Evolutionary conservation across 2,113 vertebrate genomes (phyloP).

Genomic region (Mesitornis unicolor): DNA sequence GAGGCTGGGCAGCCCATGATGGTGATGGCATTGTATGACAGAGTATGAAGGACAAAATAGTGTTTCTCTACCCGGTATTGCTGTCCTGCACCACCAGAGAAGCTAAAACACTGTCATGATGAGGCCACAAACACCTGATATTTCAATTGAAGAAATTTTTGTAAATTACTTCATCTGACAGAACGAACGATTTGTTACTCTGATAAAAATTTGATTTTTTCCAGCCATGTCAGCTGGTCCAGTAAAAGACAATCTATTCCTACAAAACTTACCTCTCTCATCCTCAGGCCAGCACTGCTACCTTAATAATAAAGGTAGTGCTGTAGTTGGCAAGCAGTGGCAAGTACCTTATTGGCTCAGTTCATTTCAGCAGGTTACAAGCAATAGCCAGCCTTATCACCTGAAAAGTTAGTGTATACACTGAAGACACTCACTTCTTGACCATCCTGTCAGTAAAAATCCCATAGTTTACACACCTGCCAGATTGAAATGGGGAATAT

Average conservation of each 20-base stretch:
- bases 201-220: neutral
- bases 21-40: rapidly evolving
- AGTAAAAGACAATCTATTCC: neutral
- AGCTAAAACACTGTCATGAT: too few relatives aligned
- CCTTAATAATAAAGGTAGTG: neutral
- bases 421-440: neutral
- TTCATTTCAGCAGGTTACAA: neutral
- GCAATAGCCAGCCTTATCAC: neutral
- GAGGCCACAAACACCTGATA: too few relatives aligned
- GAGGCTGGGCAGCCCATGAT: neutral
- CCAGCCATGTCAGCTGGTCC: neutral
- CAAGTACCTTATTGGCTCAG: neutral
- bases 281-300: neutral
- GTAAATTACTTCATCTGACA: neutral
- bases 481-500: neutral
- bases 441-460: neutral
- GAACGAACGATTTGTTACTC: neutral
- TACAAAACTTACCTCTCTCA: neutral
- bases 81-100: neutral
- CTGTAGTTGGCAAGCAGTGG: neutral
- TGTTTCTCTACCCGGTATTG: neutral
- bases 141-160: neutral
- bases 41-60: neutral
- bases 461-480: neutral
- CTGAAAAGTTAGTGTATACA: neutral